Evolutionary conservation across 1,140 invertebrate genomes (phyloP).

Genomic region (Conus betulinus): DNA sequence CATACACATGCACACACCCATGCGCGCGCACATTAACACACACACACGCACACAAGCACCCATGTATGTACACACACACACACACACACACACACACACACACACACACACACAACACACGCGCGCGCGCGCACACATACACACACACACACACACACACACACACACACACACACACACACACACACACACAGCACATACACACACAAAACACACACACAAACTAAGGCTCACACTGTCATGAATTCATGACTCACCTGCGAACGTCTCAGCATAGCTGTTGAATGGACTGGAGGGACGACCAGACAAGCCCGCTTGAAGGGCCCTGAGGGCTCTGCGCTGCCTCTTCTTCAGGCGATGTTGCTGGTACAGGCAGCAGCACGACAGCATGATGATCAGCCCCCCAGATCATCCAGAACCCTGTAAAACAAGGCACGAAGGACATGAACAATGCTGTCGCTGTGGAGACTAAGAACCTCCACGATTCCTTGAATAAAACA

Average conservation of each 20-base stretch:
- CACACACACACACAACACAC: neutral
- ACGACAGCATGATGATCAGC: constrained; percentile 37
- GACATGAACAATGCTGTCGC: too few relatives aligned
- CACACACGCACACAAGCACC: too few relatives aligned
- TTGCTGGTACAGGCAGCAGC: constrained; percentile 48
- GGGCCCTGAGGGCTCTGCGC: neutral
- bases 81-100: too few relatives aligned
- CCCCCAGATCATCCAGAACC: constrained; percentile 51
- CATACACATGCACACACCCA: too few relatives aligned
- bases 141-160: constrained; percentile 3
- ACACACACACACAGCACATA: neutral
- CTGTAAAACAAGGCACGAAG: constrained; percentile 6
- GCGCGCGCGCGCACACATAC: neutral
- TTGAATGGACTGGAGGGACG: neutral
- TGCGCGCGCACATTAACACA: too few relatives aligned
- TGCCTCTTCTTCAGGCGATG: constrained; percentile 32
- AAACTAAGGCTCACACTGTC: too few relatives aligned
- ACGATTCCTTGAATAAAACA: too few relatives aligned
- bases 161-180: neutral
- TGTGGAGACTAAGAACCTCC: too few relatives aligned
- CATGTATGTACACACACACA: too few relatives aligned
- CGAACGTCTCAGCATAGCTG: neutral
- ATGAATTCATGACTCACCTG: neutral
- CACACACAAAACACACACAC: too few relatives aligned
- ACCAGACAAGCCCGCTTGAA: neutral